These are phyloP conservation scores for Metaphire vulgaris DNA, from an alignment of 1,140 invertebrate genomes.

Conservation along the genomic window DNA sequence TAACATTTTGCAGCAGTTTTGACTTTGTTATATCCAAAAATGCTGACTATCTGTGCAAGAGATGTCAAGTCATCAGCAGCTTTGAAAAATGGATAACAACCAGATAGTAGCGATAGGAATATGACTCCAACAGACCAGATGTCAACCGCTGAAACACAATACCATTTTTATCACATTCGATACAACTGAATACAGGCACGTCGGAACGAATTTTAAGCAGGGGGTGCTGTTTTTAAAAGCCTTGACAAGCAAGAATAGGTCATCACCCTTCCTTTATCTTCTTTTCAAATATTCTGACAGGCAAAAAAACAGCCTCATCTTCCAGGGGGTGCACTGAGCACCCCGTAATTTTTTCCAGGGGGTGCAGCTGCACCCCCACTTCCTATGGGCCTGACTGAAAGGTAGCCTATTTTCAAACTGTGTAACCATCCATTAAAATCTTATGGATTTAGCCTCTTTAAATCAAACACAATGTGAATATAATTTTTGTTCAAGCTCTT, in stretches of 20 bases:
- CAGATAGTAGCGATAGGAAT: constrained; percentile 69
- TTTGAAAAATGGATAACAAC: constrained; percentile 75
- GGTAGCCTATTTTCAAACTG: too few species aligned
- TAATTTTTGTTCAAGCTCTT: too few species aligned
- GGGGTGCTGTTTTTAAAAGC: background rate
- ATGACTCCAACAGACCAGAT: constrained; percentile 84
- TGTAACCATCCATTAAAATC: too few species aligned
- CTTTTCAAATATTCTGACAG: background rate
- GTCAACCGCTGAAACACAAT: constrained; percentile 63
- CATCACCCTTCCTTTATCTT: background rate
- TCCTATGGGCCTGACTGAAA: too few species aligned
- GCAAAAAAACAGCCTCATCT: background rate
- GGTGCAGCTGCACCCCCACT: too few species aligned
- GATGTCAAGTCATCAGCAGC: constrained; percentile 72
- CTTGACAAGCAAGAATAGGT: background rate
- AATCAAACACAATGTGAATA: too few species aligned
- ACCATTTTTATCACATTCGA: background rate
- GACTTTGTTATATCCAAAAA: constrained; percentile 68
- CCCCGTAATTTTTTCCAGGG: too few species aligned
- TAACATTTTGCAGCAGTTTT: constrained; percentile 63
- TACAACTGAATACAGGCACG: background rate
- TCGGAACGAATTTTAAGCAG: too few species aligned
- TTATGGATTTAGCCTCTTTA: too few species aligned
- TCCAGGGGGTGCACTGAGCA: too few species aligned
- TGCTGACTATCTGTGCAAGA: constrained; percentile 71